Conservation (phyloP, 2,888 invertebrate genomes). For the Poecilus cupreus region DNA sequence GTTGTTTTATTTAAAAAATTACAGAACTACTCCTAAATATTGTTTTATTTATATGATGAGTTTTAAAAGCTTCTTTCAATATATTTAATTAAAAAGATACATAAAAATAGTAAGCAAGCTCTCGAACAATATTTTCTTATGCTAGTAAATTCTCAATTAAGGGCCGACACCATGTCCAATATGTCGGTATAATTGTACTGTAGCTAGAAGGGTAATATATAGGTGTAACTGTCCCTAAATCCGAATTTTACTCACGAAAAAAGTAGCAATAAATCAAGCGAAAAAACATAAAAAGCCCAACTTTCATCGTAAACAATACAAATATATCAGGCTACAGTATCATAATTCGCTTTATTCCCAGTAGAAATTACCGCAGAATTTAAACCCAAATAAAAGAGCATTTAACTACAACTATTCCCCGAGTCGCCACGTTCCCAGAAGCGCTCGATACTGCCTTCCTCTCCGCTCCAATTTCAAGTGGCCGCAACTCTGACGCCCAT, state of each 20-base stretch:
- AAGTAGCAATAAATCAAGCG: background rate
- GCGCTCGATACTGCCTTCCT: constrained; percentile 36
- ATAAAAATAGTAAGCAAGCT: too few relatives aligned
- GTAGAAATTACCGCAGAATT: constrained; percentile 32
- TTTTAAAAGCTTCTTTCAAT: too few relatives aligned
- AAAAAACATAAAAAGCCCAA: constrained; percentile 13
- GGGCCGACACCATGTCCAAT: too few relatives aligned
- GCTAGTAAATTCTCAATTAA: too few relatives aligned
- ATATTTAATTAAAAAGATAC: too few relatives aligned
- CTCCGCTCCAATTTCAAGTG: constrained; percentile 40
- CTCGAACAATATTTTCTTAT: too few relatives aligned
- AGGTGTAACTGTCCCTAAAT: background rate
- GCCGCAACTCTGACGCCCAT: constrained; percentile 53
- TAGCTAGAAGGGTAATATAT: too few relatives aligned
- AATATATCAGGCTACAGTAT: constrained; percentile 31
- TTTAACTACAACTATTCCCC: constrained; percentile 32
- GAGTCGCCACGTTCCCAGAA: background rate
- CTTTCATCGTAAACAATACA: constrained; percentile 38
- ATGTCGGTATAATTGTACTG: too few relatives aligned
- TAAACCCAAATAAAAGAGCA: constrained; percentile 33
- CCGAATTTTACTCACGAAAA: constrained; percentile 25
- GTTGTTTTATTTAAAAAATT: too few relatives aligned
- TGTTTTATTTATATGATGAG: too few relatives aligned
- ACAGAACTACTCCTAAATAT: too few relatives aligned
- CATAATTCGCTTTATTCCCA: constrained; percentile 39